Conservation (phyloP, 92 coral and sea anemone genomes). For the Bergia puertoricense region DNA sequence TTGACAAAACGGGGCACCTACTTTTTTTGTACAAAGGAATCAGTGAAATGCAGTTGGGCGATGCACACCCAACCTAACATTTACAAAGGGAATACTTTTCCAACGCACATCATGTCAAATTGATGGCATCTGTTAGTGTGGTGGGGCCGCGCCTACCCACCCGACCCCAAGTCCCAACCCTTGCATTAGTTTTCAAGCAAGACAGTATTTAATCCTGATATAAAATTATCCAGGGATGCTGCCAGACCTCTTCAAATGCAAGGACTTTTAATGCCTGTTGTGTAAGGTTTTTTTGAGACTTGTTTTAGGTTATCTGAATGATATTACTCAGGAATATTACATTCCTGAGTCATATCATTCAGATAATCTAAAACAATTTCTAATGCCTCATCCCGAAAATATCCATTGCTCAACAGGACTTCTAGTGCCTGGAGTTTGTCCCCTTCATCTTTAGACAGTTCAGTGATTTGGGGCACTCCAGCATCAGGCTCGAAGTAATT, state of each 20-base stretch:
- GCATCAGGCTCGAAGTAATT: slow-evolving; percentile 20
- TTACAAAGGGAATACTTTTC: slow-evolving; percentile 22
- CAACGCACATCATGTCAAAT: slow-evolving; percentile 16
- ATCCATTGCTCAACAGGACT: slow-evolving; percentile 18
- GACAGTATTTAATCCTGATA: slow-evolving; percentile 17
- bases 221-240: slow-evolving; percentile 25
- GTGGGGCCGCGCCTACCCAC: slow-evolving; percentile 14
- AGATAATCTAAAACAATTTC: slow-evolving; percentile 23
- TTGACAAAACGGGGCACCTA: neutral
- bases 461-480: slow-evolving; percentile 15
- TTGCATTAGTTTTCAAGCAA: slow-evolving; percentile 21
- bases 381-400: slow-evolving; percentile 24
- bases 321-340: slow-evolving; percentile 15
- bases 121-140: slow-evolving; percentile 24
- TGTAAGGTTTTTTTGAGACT: slow-evolving; percentile 15
- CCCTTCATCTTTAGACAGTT: slow-evolving; percentile 15
- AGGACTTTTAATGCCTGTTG: neutral
- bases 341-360: slow-evolving; percentile 3
- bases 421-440: slow-evolving; percentile 25
- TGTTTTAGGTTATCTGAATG: slow-evolving; percentile 8
- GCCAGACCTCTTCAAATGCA: slow-evolving; percentile 10
- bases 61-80: neutral
- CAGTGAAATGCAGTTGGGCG: slow-evolving; percentile 22
- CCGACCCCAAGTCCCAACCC: slow-evolving; percentile 24
- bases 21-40: slow-evolving; percentile 22